A percentile compares a stretch with the other conserved stretches of the same genome.
phyloP scores from a whole-genome alignment of 2,113 vertebrate species.

The Oenanthe oenanthe region DNA sequence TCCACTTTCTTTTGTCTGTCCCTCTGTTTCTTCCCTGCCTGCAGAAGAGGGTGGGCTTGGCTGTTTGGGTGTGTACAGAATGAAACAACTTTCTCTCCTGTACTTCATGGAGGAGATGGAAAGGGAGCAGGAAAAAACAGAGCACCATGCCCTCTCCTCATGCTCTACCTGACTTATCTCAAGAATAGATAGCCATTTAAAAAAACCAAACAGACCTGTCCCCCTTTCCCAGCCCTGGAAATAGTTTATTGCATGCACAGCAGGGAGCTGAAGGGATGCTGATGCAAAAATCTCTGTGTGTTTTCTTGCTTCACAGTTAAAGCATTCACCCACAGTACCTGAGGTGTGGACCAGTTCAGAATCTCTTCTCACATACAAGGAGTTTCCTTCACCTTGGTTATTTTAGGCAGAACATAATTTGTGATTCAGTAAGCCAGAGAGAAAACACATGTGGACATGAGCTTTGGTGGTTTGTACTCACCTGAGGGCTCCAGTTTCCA shows the following conservation, averaged over 20 bases:
- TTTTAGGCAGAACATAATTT: conserved; percentile 7
- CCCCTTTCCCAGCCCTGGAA: too few relatives aligned
- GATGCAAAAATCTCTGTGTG: background rate
- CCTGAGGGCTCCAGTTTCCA: background rate
- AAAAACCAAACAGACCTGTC: background rate
- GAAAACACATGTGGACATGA: background rate
- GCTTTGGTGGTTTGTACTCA: background rate
- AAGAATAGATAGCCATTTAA: background rate
- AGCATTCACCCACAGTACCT: background rate
- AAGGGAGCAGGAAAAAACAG: background rate
- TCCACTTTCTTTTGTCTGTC: background rate
- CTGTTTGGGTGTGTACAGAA: accelerated
- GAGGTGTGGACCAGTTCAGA: background rate
- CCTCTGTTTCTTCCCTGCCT: background rate
- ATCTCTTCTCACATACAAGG: background rate
- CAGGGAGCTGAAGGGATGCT: background rate
- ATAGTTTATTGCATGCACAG: background rate
- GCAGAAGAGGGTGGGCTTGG: background rate
- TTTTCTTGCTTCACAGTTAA: background rate
- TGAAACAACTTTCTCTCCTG: background rate
- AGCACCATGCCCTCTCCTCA: accelerated
- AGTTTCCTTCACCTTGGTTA: background rate
- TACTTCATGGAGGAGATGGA: background rate
- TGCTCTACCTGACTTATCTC: background rate
- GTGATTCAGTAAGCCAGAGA: background rate